Evolutionary conservation across 2,888 invertebrate species (phyloP).

Genomic region (Drosophila yooni): DNA sequence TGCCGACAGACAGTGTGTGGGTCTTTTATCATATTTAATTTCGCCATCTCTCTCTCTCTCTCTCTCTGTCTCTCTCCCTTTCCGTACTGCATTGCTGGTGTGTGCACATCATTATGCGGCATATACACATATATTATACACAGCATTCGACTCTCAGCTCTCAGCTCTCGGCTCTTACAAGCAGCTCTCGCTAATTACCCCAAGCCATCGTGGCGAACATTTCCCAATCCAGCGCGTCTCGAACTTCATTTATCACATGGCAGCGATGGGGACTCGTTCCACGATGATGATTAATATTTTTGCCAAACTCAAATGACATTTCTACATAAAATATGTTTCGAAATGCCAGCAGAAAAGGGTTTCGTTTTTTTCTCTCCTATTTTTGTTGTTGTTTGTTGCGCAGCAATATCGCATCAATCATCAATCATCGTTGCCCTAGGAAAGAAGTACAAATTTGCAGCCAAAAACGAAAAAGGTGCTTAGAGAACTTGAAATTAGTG

Average conservation of each 20-base stretch:
- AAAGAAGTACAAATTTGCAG: conserved; percentile 41
- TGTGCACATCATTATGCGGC: conserved; percentile 65
- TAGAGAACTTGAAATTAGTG: conserved; percentile 71
- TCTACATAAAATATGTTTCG: conserved; percentile 72
- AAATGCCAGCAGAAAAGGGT: conserved; percentile 55
- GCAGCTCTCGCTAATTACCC: conserved; percentile 66
- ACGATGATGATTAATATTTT: conserved; percentile 72
- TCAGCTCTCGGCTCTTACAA: conserved; percentile 2
- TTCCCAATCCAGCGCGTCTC: conserved; percentile 57
- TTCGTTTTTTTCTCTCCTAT: conserved; percentile 29
- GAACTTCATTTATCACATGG: conserved; percentile 70
- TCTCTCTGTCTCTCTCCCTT: conserved; percentile 13
- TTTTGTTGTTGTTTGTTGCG: conserved; percentile 26
- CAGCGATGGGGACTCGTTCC: conserved; percentile 10
- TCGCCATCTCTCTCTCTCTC: conserved; percentile 23
- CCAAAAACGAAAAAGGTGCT: conserved; percentile 53
- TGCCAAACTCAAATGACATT: conserved; percentile 68
- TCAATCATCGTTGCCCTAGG: conserved; percentile 62
- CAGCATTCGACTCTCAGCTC: conserved; percentile 9
- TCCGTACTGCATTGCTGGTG: conserved; percentile 27
- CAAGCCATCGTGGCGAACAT: conserved; percentile 43
- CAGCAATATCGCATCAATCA: conserved; percentile 68
- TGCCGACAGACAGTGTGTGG: conserved; percentile 78
- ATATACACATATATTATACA: conserved; percentile 15
- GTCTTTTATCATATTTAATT: conserved; percentile 79